These are phyloP conservation scores for Phycodurus eques DNA, from an alignment of 2,113 vertebrate genomes.

Conservation along the genomic window DNA sequence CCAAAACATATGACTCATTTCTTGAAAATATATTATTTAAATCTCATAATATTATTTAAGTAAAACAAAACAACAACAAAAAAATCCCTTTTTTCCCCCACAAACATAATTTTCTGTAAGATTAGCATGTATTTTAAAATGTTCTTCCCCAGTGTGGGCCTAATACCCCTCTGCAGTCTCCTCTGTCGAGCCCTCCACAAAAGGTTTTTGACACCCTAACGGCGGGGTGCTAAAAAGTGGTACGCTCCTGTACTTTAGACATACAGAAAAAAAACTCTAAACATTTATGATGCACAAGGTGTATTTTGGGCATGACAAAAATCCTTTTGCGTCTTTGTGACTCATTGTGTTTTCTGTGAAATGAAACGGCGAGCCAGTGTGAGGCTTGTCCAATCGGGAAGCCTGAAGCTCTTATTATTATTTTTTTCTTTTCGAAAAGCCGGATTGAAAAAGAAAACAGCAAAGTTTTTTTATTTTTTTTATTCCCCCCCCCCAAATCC, in stretches of 20 bases:
- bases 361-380: conserved; percentile 59
- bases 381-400: conserved; percentile 57
- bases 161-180: too few relatives aligned
- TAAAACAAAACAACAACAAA: too few relatives aligned
- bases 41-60: too few relatives aligned
- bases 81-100: too few relatives aligned
- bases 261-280: background rate
- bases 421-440: conserved; percentile 19
- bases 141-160: too few relatives aligned
- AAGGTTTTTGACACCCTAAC: too few relatives aligned
- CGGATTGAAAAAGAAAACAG: conserved; percentile 56
- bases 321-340: conserved; percentile 55
- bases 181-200: too few relatives aligned
- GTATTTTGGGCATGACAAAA: conserved; percentile 56
- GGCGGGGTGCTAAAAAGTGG: too few relatives aligned
- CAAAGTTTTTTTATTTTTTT: conserved; percentile 49
- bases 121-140: too few relatives aligned
- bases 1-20: too few relatives aligned
- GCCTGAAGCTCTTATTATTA: conserved; percentile 47
- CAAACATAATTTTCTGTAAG: too few relatives aligned
- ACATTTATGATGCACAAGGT: conserved; percentile 9
- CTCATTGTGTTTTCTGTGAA: conserved; percentile 64
- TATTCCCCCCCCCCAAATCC: conserved; percentile 32
- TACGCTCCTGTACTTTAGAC: background rate
- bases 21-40: too few relatives aligned